A percentile compares a stretch with the other conserved stretches of the same genome.
phyloP scores from a whole-genome alignment of 2,797 vertebrate species.

The Sphenopsis melanotis region DNA sequence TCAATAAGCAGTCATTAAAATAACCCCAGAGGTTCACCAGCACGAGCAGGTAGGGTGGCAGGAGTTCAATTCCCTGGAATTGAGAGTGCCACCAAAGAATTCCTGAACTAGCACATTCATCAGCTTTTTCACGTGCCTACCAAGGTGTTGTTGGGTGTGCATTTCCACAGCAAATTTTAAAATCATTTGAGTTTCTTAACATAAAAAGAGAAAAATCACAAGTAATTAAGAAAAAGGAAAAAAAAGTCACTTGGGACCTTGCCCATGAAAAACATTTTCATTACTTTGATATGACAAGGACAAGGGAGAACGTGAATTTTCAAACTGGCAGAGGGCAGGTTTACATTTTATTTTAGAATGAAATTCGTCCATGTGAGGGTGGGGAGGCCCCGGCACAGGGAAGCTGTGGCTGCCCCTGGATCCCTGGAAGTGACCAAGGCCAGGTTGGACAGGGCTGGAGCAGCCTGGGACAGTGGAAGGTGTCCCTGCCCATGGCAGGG shows the following conservation, averaged over 20 bases:
- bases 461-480: accelerated
- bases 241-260: neutral
- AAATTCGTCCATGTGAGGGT: neutral
- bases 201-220: neutral
- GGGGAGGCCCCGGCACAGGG: neutral
- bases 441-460: accelerated
- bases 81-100: neutral
- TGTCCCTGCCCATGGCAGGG: neutral
- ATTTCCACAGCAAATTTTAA: neutral
- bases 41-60: neutral
- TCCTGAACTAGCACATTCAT: neutral
- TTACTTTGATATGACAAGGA: neutral
- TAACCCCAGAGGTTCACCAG: neutral
- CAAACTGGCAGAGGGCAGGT: neutral
- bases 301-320: neutral
- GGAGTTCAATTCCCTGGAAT: neutral
- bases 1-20: neutral
- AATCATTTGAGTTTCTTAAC: neutral
- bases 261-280: neutral
- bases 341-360: neutral
- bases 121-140: neutral
- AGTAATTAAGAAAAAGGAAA: neutral
- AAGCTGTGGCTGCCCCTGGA: neutral
- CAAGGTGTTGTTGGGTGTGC: neutral
- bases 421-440: neutral